Base-by-base conservation (phyloP, 2,888 invertebrate species). In the Nasonovia ribisnigri region DNA sequence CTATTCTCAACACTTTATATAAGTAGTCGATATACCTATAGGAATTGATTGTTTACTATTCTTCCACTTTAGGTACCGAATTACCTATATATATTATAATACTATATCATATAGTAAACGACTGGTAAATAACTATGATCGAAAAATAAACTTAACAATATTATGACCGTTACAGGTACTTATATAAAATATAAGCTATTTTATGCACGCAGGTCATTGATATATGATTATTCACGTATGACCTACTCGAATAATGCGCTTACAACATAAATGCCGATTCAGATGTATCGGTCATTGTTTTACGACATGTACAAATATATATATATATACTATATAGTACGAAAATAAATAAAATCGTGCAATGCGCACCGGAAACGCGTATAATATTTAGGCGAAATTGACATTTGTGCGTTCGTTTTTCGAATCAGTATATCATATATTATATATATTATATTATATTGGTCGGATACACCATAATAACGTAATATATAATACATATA, bases 261-360 rank as follows among this genome's bases (percentile, higher is more conserved):
- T 42, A 77, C 77, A 36, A 77, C n/a, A 67, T n/a, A 67, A 77
- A 77, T 42, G 36, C 36, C 77, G 36, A 77, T 77, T 36, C 36
- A 77, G 36, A 77, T 20, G 20, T 77, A 77, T 77, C 36, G 36
- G 36, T 77, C 77, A 77, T 77, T 77, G 77, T 77, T 77, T 36
- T 77, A 36, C 36, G 77, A 36, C 36, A 36, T 77, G 20, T 36
- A 6, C 5, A 36, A 36, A 36, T 8, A 36, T 77, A 67, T 48
- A 48, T 46, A 54, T 54, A 54, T 54, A 54, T 57, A 57, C 26
- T 26, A 57, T 57, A 2, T 57, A 57, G 36, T 42, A 51, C 90
- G 90, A 51, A 90, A 77, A 90, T 90, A 51, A 90, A 77, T 77
- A 77, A 77, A 90, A 90, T 24, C 90, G 51, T 42, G 67, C 77